Conservation (phyloP, 1,140 invertebrate genomes). For the Caenorhabditis tropicalis region DNA sequence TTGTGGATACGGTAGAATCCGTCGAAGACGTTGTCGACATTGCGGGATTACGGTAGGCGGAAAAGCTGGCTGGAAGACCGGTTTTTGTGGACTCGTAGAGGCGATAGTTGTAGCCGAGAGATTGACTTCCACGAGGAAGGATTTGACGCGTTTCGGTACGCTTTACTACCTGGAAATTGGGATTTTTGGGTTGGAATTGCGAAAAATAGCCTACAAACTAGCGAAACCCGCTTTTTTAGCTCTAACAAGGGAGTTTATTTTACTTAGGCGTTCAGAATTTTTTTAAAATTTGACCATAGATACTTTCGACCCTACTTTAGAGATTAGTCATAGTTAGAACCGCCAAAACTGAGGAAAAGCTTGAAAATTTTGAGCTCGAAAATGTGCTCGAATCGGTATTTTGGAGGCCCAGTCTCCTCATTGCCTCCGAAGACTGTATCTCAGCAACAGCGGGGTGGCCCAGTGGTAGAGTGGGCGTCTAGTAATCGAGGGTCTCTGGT, state of each 20-base stretch:
- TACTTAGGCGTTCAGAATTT: too few relatives aligned
- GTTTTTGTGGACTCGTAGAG: background rate
- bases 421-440: too few relatives aligned
- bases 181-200: background rate
- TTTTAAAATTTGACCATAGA: too few relatives aligned
- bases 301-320: too few relatives aligned
- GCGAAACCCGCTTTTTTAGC: background rate
- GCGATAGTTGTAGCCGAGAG: slow-evolving; percentile 7
- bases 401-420: too few relatives aligned
- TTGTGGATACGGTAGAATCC: background rate
- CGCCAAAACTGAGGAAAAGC: too few relatives aligned
- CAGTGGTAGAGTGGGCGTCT: too few relatives aligned
- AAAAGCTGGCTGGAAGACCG: background rate
- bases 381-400: too few relatives aligned
- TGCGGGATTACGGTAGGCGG: slow-evolving; percentile 55
- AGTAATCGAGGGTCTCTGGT: too few relatives aligned
- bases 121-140: background rate
- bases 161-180: slow-evolving; percentile 26
- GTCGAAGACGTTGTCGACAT: slow-evolving; percentile 47
- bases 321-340: too few relatives aligned
- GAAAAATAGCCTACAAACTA: background rate
- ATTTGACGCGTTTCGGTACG: background rate
- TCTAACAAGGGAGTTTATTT: background rate
- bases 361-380: too few relatives aligned
- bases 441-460: too few relatives aligned